A percentile compares a stretch with the other conserved stretches of the same genome.
phyloP scores from a whole-genome alignment of 2,797 vertebrate species.

The Spea hammondii region DNA sequence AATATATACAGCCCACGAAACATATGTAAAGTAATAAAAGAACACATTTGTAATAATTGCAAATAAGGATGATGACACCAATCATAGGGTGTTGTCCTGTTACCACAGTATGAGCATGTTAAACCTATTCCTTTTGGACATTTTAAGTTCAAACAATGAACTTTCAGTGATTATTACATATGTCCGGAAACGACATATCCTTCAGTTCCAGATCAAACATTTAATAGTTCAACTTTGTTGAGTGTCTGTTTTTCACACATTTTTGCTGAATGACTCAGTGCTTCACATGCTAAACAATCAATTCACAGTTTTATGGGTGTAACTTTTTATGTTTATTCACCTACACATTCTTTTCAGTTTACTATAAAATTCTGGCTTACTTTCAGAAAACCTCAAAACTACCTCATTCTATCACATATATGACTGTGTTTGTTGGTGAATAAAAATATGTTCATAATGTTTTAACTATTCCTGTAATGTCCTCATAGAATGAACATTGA shows the following conservation, averaged over 20 bases:
- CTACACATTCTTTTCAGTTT: slow-evolving; percentile 35
- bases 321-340: slow-evolving; percentile 32
- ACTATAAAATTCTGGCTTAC: slow-evolving; percentile 30
- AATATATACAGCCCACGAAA: too few relatives aligned
- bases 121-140: not conserved
- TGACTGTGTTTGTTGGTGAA: too few relatives aligned
- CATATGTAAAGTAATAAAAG: too few relatives aligned
- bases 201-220: not conserved
- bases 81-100: too few relatives aligned
- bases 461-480: not conserved
- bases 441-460: too few relatives aligned
- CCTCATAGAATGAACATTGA: not conserved
- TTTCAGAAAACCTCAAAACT: slow-evolving; percentile 11
- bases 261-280: slow-evolving; percentile 38
- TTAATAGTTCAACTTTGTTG: not conserved
- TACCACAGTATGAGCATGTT: too few relatives aligned
- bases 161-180: not conserved
- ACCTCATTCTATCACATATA: slow-evolving; percentile 12
- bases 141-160: not conserved
- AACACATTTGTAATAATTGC: too few relatives aligned
- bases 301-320: slow-evolving; percentile 45
- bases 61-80: too few relatives aligned
- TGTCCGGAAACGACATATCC: not conserved
- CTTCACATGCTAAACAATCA: slow-evolving; percentile 33
- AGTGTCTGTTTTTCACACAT: slow-evolving; percentile 20